phyloP scores from a whole-genome alignment of 2,113 vertebrate genomes.

The Hypomesus transpacificus region DNA sequence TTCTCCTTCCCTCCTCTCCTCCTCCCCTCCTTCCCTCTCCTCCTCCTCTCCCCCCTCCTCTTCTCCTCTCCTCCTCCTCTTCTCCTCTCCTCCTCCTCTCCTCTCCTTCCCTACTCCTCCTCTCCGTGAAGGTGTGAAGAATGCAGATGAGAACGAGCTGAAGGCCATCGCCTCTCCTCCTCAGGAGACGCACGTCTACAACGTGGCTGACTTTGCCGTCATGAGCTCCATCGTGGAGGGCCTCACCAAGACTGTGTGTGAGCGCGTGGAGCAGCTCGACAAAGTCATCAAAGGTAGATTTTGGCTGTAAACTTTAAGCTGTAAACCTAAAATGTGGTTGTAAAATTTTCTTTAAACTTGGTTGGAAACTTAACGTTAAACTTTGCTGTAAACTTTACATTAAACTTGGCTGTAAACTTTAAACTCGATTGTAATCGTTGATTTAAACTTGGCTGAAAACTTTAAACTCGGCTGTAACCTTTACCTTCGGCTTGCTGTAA shows the following conservation, averaged over 20 bases:
- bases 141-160: constrained; percentile 90
- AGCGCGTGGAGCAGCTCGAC: constrained; percentile 84
- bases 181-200: constrained; percentile 88
- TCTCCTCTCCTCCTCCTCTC: background rate
- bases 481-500: too few relatives aligned
- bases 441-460: too few relatives aligned
- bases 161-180: constrained; percentile 90
- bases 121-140: constrained; percentile 86
- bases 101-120: background rate
- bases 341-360: too few relatives aligned
- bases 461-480: background rate
- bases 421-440: too few relatives aligned
- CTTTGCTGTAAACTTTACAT: too few relatives aligned
- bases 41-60: background rate
- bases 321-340: too few relatives aligned
- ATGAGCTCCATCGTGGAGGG: constrained; percentile 93
- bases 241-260: constrained; percentile 86
- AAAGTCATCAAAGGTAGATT: constrained; percentile 67
- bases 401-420: background rate
- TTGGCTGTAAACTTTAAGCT: too few relatives aligned
- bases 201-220: constrained; percentile 90
- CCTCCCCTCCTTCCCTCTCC: background rate
- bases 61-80: too few relatives aligned
- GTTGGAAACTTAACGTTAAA: too few relatives aligned
- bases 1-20: background rate